Base-by-base conservation (phyloP, 2,888 invertebrate species). In the Drosophila emarginata region DNA sequence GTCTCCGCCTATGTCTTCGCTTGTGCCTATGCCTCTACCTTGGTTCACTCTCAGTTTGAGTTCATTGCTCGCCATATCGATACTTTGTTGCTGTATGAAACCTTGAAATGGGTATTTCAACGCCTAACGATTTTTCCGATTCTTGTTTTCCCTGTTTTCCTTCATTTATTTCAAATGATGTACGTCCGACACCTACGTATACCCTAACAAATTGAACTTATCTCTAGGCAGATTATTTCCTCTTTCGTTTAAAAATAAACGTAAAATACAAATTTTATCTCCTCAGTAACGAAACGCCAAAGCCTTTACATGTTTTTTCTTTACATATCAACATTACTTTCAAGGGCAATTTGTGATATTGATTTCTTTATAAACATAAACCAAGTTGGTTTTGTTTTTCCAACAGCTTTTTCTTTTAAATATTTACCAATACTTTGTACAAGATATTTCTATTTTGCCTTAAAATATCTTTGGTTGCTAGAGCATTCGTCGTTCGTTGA, bases 21-120 rank as follows among this genome's bases (percentile, higher is more conserved):
- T 14, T 52, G 2, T 28, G 28, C 52, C 21, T 52, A 14, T 14
- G 32, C 32, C 45, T 45, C 11, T 21, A 14, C 45, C 0, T 45
- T 45, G 45, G 18, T 11, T 14, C 11, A 45, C 45, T 12, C 45
- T 45, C 18, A 12, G 70, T 61, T 51, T 60, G 74, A 74, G 82
- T 80, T 83, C 83, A 83, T 77, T 83, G 80, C 68, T 67, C 82
- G 70, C 67, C 54, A 63, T 32, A 45, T 68, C 62, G 58, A 54
- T 70, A 36, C 54, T 11, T 14, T 26, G 39, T 39, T 52, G 23
- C 36, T 32, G 23, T 26, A 62, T 28, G 36, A 69, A 76, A 76
- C 77, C 76, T 84, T 83, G 79, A 83, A 84, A 81, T 73, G 9
- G 32, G 32, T 32, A 73, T 66, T 76, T 74, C 68, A 45, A 60